These are phyloP conservation scores for Calycopis cecrops DNA, from an alignment of 1,140 invertebrate genomes.

Conservation along the genomic window DNA sequence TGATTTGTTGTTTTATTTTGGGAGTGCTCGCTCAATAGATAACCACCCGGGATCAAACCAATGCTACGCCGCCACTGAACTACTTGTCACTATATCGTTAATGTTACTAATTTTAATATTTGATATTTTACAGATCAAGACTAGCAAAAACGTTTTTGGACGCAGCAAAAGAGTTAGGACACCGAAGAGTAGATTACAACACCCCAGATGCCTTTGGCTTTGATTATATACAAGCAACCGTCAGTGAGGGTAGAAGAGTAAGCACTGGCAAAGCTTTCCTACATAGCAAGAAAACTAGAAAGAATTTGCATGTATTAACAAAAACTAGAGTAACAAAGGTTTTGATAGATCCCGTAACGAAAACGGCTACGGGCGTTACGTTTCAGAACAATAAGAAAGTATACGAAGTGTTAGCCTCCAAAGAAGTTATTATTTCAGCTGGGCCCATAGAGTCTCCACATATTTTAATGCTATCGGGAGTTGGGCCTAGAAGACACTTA, in stretches of 20 bases:
- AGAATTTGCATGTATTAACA: constrained; percentile 80
- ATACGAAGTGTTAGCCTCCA: constrained; percentile 75
- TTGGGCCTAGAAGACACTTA: constrained; percentile 82
- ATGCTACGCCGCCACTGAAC: too few species aligned
- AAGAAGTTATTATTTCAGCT: constrained; percentile 83
- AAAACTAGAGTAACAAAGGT: constrained; percentile 78
- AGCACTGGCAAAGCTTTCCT: constrained; percentile 77
- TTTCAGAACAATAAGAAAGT: constrained; percentile 70
- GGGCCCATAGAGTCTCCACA: constrained; percentile 88
- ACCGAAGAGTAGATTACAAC: constrained; percentile 79
- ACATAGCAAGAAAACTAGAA: constrained; percentile 74
- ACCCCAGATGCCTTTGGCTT: constrained; percentile 79
- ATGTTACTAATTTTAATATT: neutral
- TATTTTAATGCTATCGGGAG: constrained; percentile 86
- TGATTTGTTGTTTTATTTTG: too few species aligned
- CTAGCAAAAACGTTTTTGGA: constrained; percentile 79
- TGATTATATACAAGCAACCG: constrained; percentile 81
- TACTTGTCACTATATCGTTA: too few species aligned
- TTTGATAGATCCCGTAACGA: constrained; percentile 75
- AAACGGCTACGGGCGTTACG: constrained; percentile 79
- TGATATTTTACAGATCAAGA: constrained; percentile 54
- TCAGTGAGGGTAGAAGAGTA: constrained; percentile 64
- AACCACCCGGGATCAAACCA: too few species aligned
- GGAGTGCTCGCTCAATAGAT: too few species aligned
- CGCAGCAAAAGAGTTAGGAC: constrained; percentile 77